A percentile compares a stretch with the other conserved stretches of the same genome.
These are phyloP conservation scores for Cephalopachus bancanus DNA, from an alignment of 2,797 vertebrate species.

Conservation along the genomic window DNA sequence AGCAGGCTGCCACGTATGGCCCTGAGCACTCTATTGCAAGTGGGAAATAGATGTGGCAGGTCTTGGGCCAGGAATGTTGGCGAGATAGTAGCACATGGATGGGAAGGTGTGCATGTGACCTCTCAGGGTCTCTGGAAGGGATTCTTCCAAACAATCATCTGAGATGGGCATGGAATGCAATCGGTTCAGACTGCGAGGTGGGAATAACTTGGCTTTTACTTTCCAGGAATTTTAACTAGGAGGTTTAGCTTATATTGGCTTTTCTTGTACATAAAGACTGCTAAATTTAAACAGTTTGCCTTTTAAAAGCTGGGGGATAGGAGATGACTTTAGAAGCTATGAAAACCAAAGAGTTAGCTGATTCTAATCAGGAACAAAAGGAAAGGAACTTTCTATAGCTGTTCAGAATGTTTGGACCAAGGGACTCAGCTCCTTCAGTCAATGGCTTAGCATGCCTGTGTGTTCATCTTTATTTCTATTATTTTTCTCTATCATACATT, in stretches of 20 bases:
- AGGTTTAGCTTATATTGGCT: conserved; percentile 81
- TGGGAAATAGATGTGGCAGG: not conserved
- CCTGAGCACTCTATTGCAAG: too few species aligned
- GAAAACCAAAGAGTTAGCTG: not conserved
- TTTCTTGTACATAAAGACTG: conserved; percentile 80
- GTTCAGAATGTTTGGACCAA: conserved; percentile 75
- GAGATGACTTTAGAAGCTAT: conserved; percentile 59
- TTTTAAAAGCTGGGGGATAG: conserved; percentile 53
- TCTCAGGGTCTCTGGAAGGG: not conserved
- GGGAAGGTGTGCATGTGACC: not conserved
- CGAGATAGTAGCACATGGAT: rapidly evolving
- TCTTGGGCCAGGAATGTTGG: too few species aligned
- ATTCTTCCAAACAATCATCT: not conserved
- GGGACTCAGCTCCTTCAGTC: conserved; percentile 70
- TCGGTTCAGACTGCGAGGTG: not conserved
- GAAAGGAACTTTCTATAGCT: conserved; percentile 63
- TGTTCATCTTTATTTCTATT: conserved; percentile 73
- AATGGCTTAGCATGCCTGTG: conserved; percentile 71
- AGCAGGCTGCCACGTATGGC: not conserved
- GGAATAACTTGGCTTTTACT: conserved; percentile 20
- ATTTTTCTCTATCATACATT: conserved; percentile 72
- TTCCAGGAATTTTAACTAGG: conserved; percentile 68
- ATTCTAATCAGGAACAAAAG: not conserved
- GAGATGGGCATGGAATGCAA: not conserved
- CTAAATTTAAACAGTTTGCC: conserved; percentile 77